These are phyloP conservation scores for Lasioglossum albipes DNA, from an alignment of 1,140 invertebrate genomes.

Conservation along the genomic window DNA sequence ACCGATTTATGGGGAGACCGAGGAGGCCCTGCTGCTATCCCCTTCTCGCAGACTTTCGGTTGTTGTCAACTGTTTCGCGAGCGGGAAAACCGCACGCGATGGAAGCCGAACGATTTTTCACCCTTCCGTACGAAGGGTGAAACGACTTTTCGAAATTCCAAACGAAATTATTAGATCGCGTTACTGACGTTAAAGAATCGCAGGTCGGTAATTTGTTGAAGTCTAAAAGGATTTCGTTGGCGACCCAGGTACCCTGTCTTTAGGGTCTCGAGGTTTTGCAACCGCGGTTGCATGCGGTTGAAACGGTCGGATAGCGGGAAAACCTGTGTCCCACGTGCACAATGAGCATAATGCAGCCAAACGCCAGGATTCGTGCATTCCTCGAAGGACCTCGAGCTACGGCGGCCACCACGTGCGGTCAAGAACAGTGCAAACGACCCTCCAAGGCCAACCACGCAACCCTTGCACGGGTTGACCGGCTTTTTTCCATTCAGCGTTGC, in stretches of 20 bases:
- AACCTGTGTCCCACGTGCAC: slow-evolving; percentile 16
- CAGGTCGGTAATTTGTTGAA: too few relatives aligned
- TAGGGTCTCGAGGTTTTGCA: neutral
- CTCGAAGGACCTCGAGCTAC: slow-evolving; percentile 47
- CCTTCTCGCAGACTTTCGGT: too few relatives aligned
- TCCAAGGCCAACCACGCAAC: slow-evolving; percentile 75
- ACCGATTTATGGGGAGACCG: neutral
- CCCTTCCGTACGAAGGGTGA: too few relatives aligned
- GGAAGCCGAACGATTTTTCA: too few relatives aligned
- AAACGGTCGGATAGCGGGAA: slow-evolving; percentile 5
- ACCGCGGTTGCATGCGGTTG: slow-evolving; percentile 14
- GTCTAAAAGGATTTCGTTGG: too few relatives aligned
- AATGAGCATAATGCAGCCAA: slow-evolving; percentile 53
- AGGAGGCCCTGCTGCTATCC: too few relatives aligned
- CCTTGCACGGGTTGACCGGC: slow-evolving; percentile 61
- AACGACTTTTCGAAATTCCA: too few relatives aligned
- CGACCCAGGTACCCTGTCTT: too few relatives aligned
- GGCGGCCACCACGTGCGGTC: slow-evolving; percentile 46
- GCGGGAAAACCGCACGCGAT: too few relatives aligned
- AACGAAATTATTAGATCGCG: too few relatives aligned
- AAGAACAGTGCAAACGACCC: slow-evolving; percentile 72
- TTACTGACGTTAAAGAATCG: too few relatives aligned
- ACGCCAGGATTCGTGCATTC: slow-evolving; percentile 63
- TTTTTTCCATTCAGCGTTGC: slow-evolving; percentile 61
- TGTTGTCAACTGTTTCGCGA: too few relatives aligned